Percentiles rank a stretch among this genome's conserved stretches.
Evolutionary conservation across 2,797 vertebrate genomes (phyloP).

Genomic region (Arremon brunneinucha): DNA sequence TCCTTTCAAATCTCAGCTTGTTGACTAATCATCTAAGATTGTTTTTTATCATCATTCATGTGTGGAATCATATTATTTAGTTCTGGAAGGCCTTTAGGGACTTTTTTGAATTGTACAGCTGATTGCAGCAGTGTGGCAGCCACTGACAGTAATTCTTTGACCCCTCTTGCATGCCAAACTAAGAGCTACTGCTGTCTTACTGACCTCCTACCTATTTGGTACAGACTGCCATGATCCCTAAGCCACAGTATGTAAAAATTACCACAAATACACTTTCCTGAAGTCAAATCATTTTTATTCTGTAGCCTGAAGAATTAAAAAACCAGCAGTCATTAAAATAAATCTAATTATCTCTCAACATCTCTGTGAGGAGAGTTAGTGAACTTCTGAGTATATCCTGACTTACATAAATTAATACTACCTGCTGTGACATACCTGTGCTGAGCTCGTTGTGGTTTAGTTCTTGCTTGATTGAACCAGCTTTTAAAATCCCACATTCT

Average conservation of each 20-base stretch:
- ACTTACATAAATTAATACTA: background rate
- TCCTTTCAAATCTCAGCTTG: background rate
- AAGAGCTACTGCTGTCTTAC: background rate
- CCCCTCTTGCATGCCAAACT: background rate
- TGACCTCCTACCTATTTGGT: background rate
- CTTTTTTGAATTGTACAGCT: background rate
- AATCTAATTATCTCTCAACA: background rate
- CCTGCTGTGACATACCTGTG: background rate
- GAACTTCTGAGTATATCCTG: background rate
- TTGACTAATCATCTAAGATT: background rate
- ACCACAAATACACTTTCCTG: background rate
- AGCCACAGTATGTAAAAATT: background rate
- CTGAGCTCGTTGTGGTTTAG: background rate
- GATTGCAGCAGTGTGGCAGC: background rate
- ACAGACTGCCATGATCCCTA: background rate
- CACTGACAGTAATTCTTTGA: background rate
- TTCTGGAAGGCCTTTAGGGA: background rate
- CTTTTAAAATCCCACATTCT: background rate
- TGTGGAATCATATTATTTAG: background rate
- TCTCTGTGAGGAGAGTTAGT: background rate
- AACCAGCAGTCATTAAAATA: background rate
- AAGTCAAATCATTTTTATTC: background rate
- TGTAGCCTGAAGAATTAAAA: background rate
- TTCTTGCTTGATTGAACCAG: background rate
- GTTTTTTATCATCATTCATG: background rate